Percentiles rank a stretch among this genome's conserved stretches.
phyloP scores from a whole-genome alignment of 2,113 vertebrate species.

The Erpornis zantholeuca region DNA sequence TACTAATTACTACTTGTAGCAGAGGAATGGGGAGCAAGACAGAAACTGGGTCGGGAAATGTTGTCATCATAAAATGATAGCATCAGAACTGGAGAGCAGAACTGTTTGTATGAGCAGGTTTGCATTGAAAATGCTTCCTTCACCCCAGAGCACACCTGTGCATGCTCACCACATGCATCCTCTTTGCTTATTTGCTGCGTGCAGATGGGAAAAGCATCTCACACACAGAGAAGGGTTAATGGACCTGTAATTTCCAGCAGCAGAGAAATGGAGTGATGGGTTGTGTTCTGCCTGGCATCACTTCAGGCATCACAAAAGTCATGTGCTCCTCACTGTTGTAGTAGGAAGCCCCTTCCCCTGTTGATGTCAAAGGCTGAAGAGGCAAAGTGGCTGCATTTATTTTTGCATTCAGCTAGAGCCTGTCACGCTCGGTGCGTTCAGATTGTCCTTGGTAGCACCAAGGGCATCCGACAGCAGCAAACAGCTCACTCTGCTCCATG shows the following conservation, averaged over 20 bases:
- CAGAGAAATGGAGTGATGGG: not conserved
- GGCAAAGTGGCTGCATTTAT: not conserved
- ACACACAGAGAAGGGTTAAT: not conserved
- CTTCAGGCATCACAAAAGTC: not conserved
- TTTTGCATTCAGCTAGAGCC: not conserved
- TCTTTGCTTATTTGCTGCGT: not conserved
- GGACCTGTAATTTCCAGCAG: not conserved
- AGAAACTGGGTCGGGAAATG: constrained; percentile 34
- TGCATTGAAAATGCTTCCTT: not conserved
- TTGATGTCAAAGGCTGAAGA: not conserved
- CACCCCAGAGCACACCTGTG: not conserved
- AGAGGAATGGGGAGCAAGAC: constrained; percentile 16
- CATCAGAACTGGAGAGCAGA: not conserved
- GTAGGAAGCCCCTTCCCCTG: not conserved
- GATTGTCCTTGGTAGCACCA: constrained; percentile 35
- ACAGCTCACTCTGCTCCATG: not conserved
- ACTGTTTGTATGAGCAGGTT: not conserved
- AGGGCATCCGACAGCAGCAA: constrained; percentile 30
- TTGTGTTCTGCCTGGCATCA: not conserved
- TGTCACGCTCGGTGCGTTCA: not conserved
- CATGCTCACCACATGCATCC: rapidly evolving
- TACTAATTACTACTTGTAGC: constrained; percentile 59
- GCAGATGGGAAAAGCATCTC: not conserved
- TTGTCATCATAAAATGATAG: not conserved
- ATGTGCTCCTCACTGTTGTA: not conserved